These are phyloP conservation scores for Monodelphis domestica DNA, from an alignment of 2,797 vertebrate species.

Conservation along the genomic window DNA sequence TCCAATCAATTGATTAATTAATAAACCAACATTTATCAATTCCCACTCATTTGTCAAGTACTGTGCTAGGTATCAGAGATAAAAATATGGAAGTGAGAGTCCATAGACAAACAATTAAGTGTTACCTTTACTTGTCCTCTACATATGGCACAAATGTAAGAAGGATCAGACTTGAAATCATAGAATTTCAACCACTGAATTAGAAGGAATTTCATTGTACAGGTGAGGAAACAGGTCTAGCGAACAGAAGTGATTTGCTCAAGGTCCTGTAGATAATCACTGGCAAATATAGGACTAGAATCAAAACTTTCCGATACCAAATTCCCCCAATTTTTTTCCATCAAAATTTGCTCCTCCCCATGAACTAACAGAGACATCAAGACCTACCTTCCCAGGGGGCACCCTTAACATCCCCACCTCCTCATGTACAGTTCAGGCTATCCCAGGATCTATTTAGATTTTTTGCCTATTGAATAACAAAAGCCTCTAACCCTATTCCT, in stretches of 20 bases:
- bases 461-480: neutral
- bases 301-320: neutral
- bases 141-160: neutral
- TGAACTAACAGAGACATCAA: neutral
- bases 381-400: neutral
- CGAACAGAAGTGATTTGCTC: neutral
- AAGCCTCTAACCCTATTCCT: neutral
- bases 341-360: neutral
- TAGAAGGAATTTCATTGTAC: neutral
- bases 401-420: neutral
- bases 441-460: neutral
- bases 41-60: neutral
- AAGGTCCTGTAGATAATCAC: neutral
- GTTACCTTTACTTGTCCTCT: neutral
- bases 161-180: neutral
- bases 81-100: neutral
- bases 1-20: neutral
- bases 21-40: neutral
- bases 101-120: neutral
- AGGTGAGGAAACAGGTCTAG: neutral
- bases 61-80: neutral
- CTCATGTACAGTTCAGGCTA: neutral
- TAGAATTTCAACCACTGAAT: neutral
- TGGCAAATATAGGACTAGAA: neutral
- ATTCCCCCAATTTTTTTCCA: too few species aligned